phyloP scores from a whole-genome alignment of 2,888 invertebrate genomes.

The Acrobasis repandana region DNA sequence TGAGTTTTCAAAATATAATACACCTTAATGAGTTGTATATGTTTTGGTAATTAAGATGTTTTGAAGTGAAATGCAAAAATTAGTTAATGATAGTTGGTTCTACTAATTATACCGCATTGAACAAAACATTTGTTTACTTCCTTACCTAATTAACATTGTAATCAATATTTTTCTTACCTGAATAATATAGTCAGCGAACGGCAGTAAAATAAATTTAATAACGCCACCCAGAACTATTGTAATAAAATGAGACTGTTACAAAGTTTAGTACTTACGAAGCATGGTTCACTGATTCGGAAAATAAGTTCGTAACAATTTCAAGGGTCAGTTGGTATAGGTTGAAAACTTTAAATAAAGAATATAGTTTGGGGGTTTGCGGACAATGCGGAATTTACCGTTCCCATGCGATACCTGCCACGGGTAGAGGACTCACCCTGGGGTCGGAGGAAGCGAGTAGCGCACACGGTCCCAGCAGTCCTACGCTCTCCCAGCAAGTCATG shows the following conservation, averaged over 20 bases:
- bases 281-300: conserved; percentile 41
- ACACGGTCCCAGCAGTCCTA: conserved; percentile 79
- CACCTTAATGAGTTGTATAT: conserved; percentile 16
- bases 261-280: conserved; percentile 13
- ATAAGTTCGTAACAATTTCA: conserved; percentile 38
- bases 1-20: neutral
- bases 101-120: neutral
- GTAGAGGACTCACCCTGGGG: conserved; percentile 71
- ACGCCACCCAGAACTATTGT: neutral
- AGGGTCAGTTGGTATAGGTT: conserved; percentile 34
- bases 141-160: neutral
- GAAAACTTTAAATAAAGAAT: conserved; percentile 35
- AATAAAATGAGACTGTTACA: neutral
- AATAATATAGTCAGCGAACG: neutral
- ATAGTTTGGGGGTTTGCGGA: conserved; percentile 29
- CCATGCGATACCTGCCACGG: conserved; percentile 29
- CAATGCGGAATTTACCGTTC: conserved; percentile 33
- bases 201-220: neutral
- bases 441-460: conserved; percentile 77
- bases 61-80: conserved; percentile 10
- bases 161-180: neutral
- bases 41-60: conserved; percentile 14
- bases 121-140: neutral
- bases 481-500: conserved; percentile 82
- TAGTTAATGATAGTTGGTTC: conserved; percentile 14